Conservation (phyloP, 2,888 invertebrate species). For the Danaus chrysippus region DNA sequence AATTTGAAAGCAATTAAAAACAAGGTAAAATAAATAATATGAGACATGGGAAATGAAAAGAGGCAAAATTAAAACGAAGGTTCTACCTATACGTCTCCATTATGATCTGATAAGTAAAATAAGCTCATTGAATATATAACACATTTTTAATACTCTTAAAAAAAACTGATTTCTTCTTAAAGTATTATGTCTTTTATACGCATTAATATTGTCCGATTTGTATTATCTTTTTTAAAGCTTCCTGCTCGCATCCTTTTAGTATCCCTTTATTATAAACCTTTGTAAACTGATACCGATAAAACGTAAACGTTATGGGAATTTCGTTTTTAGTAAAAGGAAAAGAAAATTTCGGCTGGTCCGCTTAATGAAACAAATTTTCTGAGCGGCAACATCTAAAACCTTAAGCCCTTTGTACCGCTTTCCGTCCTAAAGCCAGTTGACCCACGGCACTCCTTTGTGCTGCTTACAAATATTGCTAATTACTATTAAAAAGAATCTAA, state of each 20-base stretch:
- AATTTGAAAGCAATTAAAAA: neutral
- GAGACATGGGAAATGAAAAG: too few species aligned
- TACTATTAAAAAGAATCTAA: slow-evolving; percentile 63
- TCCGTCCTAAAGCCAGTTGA: slow-evolving; percentile 59
- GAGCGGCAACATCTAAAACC: slow-evolving; percentile 70
- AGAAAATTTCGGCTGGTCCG: slow-evolving; percentile 63
- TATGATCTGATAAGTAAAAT: too few species aligned
- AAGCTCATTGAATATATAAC: too few species aligned
- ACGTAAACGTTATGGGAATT: slow-evolving; percentile 57
- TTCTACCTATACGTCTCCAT: too few species aligned
- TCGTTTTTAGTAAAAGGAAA: slow-evolving; percentile 50
- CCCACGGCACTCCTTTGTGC: slow-evolving; percentile 64
- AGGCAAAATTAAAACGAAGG: too few species aligned
- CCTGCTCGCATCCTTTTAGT: slow-evolving; percentile 20
- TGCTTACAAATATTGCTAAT: slow-evolving; percentile 70
- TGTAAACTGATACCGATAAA: slow-evolving; percentile 50
- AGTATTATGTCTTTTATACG: too few species aligned
- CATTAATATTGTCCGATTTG: neutral
- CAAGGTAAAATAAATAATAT: neutral
- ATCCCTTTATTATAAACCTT: slow-evolving; percentile 31
- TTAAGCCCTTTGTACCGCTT: slow-evolving; percentile 72
- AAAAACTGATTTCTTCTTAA: too few species aligned
- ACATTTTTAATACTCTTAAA: too few species aligned
- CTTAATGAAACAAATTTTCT: slow-evolving; percentile 76
- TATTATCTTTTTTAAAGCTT: neutral